Evolutionary conservation across 2,113 vertebrate genomes (phyloP).

Genomic region (Pterocles gutturalis): DNA sequence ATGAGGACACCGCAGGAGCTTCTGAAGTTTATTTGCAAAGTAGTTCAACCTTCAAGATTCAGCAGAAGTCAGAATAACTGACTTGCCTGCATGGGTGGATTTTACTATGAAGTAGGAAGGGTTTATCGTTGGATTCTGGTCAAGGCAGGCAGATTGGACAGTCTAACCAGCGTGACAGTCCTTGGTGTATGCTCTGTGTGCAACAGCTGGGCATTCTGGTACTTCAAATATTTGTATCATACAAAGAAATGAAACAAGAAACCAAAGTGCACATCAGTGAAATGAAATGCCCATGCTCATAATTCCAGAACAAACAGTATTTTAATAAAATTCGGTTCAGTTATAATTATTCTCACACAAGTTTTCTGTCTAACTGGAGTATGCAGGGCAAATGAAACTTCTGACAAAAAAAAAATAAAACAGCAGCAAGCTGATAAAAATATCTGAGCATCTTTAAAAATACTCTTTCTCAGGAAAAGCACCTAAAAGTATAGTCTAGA

Average conservation of each 20-base stretch:
- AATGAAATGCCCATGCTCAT: neutral
- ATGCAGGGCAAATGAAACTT: neutral
- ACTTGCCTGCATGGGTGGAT: neutral
- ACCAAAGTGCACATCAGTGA: neutral
- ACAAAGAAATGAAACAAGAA: slow-evolving; percentile 7
- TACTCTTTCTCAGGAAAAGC: neutral
- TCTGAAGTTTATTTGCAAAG: neutral
- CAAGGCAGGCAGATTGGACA: neutral
- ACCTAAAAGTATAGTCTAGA: neutral
- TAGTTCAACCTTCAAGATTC: neutral
- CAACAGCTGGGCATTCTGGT: neutral
- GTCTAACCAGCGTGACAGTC: neutral
- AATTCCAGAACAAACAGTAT: slow-evolving; percentile 9
- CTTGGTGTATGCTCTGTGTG: neutral
- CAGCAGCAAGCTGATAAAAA: neutral
- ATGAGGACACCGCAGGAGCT: neutral
- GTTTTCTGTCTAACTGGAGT: neutral
- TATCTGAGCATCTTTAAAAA: neutral
- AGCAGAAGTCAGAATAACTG: neutral
- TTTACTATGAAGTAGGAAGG: neutral
- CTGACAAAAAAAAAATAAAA: neutral
- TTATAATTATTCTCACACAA: neutral
- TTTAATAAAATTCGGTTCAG: neutral
- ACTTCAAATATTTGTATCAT: slow-evolving; percentile 2
- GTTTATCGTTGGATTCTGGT: neutral